phyloP scores from a whole-genome alignment of 2,888 invertebrate genomes.

The Eucera pruinosa region DNA sequence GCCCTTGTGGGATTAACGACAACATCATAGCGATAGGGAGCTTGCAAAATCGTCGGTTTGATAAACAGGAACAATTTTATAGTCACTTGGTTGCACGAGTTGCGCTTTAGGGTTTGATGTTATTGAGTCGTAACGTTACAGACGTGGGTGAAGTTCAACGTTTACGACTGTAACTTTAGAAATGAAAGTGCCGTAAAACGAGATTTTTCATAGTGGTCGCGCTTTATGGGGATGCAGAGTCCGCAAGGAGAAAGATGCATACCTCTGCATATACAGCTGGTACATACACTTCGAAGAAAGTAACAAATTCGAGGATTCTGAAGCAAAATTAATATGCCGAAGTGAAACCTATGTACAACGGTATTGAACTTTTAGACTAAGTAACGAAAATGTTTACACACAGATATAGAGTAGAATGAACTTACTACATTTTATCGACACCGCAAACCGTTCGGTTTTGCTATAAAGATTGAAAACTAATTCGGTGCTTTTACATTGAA shows the following conservation, averaged over 20 bases:
- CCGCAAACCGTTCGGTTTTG: no score
- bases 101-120: background rate
- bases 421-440: no score
- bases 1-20: background rate
- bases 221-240: background rate
- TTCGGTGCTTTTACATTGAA: no score
- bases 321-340: no score
- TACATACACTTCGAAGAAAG: background rate
- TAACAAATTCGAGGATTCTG: background rate
- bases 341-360: no score
- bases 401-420: no score
- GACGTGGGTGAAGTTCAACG: conserved; percentile 6
- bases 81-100: background rate
- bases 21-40: background rate
- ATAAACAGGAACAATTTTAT: background rate
- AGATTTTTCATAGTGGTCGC: background rate
- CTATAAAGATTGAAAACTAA: no score
- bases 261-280: background rate
- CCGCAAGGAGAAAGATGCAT: background rate
- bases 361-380: no score
- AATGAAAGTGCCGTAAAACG: conserved; percentile 1
- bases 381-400: no score
- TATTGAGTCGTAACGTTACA: conserved; percentile 20
- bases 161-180: conserved; percentile 15
- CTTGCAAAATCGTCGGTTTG: background rate